Conservation (phyloP, 92 coral and sea anemone species). For the Heliopora coerulea region DNA sequence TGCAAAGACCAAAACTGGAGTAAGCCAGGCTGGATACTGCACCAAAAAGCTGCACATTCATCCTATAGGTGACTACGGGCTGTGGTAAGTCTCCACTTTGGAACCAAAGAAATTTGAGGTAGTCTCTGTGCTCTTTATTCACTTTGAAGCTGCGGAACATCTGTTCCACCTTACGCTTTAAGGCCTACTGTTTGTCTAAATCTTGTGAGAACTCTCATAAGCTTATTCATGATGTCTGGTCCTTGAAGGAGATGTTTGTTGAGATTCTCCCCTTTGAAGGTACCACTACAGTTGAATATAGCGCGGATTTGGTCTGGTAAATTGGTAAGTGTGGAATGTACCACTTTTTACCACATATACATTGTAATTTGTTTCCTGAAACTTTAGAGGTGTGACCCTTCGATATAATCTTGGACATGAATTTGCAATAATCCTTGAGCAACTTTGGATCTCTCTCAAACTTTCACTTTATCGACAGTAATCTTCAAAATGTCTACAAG, state of each 20-base stretch:
- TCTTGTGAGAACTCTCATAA: conserved; percentile 6
- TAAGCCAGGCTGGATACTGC: not conserved
- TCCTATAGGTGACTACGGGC: not conserved
- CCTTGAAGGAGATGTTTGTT: conserved; percentile 4
- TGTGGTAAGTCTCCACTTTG: not conserved
- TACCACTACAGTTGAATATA: not conserved
- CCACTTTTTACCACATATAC: not conserved
- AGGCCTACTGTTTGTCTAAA: not conserved
- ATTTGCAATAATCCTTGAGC: conserved; percentile 1
- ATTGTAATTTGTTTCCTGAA: not conserved
- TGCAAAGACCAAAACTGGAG: not conserved
- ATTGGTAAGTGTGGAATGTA: conserved; percentile 12
- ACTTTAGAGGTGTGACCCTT: conserved; percentile 7
- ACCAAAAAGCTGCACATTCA: not conserved
- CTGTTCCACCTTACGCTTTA: conserved; percentile 1
- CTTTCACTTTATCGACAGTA: too few relatives aligned
- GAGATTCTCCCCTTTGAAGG: not conserved
- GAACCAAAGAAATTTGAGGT: not conserved
- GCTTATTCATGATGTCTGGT: conserved; percentile 6
- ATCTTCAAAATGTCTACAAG: too few relatives aligned
- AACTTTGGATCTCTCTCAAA: conserved; percentile 9
- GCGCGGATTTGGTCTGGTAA: conserved; percentile 34
- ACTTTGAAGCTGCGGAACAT: conserved; percentile 1
- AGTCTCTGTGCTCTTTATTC: not conserved
- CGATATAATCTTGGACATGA: not conserved